A percentile compares a stretch with the other conserved stretches of the same genome.
phyloP scores from a whole-genome alignment of 2,113 vertebrate genomes.

The Colistium nudipinnis region DNA sequence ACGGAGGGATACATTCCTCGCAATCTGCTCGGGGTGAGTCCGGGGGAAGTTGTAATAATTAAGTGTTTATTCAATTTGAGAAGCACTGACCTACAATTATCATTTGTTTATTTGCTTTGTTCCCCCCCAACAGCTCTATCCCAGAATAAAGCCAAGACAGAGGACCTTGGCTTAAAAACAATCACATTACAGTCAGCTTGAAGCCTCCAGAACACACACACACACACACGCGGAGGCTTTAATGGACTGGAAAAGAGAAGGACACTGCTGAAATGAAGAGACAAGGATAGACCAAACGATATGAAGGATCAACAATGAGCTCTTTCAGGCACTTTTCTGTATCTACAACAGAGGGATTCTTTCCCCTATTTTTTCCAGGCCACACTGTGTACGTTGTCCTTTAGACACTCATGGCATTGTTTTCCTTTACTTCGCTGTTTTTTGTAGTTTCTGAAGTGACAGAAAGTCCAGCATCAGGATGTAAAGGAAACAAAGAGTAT shows the following conservation, averaged over 20 bases:
- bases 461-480: conserved; percentile 35
- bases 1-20: conserved; percentile 92
- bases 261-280: conserved; percentile 60
- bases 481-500: conserved; percentile 70
- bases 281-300: conserved; percentile 61
- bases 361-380: conserved; percentile 40
- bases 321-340: conserved; percentile 72
- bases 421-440: conserved; percentile 39
- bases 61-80: neutral
- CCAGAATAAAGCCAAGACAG: conserved; percentile 96
- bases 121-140: conserved; percentile 88
- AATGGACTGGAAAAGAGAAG: conserved; percentile 38
- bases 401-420: conserved; percentile 41
- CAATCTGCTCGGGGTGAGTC: conserved; percentile 94
- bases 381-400: conserved; percentile 42
- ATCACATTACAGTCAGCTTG: conserved; percentile 43
- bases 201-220: conserved; percentile 28
- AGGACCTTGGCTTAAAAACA: conserved; percentile 89
- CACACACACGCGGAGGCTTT: conserved; percentile 24
- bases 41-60: neutral
- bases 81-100: neutral
- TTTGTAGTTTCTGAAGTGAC: conserved; percentile 49
- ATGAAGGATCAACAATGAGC: conserved; percentile 79
- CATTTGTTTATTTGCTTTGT: neutral
- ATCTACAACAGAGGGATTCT: conserved; percentile 38